Evolutionary conservation across 2,113 vertebrate genomes (phyloP), one percentile per base, ranked within the genome.

Genomic region (Shinisaurus crocodilurus): DNA sequence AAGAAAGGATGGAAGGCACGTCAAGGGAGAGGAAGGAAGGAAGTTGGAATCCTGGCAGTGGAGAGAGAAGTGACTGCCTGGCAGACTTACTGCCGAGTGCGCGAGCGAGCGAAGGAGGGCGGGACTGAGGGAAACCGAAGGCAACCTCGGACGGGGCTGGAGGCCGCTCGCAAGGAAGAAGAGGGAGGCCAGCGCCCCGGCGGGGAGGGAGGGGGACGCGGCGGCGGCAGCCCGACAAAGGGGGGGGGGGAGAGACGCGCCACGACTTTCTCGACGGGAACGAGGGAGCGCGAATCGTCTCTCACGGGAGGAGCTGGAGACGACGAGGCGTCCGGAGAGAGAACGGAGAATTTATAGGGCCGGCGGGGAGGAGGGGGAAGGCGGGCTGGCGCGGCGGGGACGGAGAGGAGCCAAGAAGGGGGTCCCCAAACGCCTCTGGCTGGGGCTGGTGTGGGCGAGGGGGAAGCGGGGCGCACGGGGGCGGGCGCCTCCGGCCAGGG

Each of bases 191-290:
- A 1, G 54, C 20, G 23, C 23, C 3, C 12, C 10, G 72, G 5
- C 13, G 5, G 23, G 18, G 7, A 27, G 23, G 43, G 23, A 40
- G 3, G 20, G n/a, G 15, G n/a, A 40, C n/a, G n/a, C n/a, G n/a
- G 18, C 16, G 7, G 15, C 16, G 10, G 16, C 4, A 40, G n/a
- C n/a, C 9, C 4, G 1, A n/a, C 12, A 4, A 3, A 4, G 5
- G 18, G 20, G 4, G 18, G 18, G 20, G 7, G 6, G 74, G 16
- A 74, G 70, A 37, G n/a, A n/a, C n/a, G n/a, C n/a, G n/a, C n/a
- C n/a, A n/a, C n/a, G n/a, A n/a, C n/a, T n/a, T 63, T 63, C 18
- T 63, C 20, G 2, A 40, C 34, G 7, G 37, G 16, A 40, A 7
- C 4, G 16, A 37, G 3, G n/a, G 72, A 18, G 15, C 32, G 29